These are phyloP conservation scores for Micrasema longulum DNA, from an alignment of 1,140 invertebrate genomes.

Conservation along the genomic window DNA sequence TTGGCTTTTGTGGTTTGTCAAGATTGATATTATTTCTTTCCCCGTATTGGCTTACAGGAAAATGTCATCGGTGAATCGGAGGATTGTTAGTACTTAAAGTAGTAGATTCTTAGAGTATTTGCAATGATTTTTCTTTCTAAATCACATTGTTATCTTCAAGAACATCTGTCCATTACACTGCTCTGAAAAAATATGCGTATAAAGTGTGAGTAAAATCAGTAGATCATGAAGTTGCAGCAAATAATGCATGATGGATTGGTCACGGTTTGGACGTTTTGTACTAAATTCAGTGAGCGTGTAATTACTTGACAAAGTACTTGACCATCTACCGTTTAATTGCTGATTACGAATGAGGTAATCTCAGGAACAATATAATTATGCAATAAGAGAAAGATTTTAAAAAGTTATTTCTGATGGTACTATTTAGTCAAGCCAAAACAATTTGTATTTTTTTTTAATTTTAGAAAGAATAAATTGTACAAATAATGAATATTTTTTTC, in stretches of 20 bases:
- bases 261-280: constrained; percentile 4
- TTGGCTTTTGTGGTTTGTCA: too few species aligned
- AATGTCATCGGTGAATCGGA: too few species aligned
- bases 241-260: constrained; percentile 15
- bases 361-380: not conserved
- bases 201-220: constrained; percentile 13
- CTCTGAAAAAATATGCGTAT: not conserved
- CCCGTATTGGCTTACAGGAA: too few species aligned
- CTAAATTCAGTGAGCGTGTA: constrained; percentile 4
- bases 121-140: constrained; percentile 1
- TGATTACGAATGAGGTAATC: constrained; percentile 3
- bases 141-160: not conserved
- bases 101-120: too few species aligned
- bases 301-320: constrained; percentile 28
- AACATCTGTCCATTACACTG: too few species aligned
- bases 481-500: too few species aligned
- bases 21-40: too few species aligned
- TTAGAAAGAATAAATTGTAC: too few species aligned
- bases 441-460: too few species aligned
- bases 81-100: too few species aligned
- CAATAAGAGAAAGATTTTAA: not conserved
- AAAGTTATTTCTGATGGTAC: not conserved
- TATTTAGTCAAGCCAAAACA: too few species aligned
- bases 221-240: not conserved
- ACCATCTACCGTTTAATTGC: constrained; percentile 33